Percentiles rank a stretch among this genome's conserved stretches.
phyloP scores from a whole-genome alignment of 2,888 invertebrate species.

The Protonemura montana region DNA sequence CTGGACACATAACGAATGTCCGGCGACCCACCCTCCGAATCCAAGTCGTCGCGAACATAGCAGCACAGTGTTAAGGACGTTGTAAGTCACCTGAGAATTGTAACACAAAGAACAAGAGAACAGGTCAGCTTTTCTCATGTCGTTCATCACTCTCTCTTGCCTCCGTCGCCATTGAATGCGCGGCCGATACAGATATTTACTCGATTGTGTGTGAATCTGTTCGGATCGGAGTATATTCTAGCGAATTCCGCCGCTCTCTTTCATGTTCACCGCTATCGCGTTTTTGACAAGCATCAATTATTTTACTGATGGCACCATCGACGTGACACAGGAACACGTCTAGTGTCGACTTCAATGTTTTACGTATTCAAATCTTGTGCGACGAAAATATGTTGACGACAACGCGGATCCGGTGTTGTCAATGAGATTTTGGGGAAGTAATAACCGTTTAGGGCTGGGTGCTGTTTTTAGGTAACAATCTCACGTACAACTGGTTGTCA shows the following conservation, averaged over 20 bases:
- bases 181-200: not conserved
- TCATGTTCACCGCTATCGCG: conserved; percentile 9
- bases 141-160: conserved; percentile 15
- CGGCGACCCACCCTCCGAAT: not conserved
- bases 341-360: not conserved
- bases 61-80: conserved; percentile 27
- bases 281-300: not conserved
- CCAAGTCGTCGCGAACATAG: not conserved
- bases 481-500: no score
- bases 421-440: not conserved
- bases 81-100: conserved; percentile 37
- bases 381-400: not conserved
- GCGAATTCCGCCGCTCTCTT: conserved; percentile 7
- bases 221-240: not conserved
- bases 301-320: not conserved
- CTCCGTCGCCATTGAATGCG: not conserved
- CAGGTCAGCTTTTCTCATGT: not conserved
- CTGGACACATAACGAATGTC: conserved; percentile 24
- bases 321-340: not conserved
- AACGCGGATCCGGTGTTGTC: not conserved
- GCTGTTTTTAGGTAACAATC: no score
- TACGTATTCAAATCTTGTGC: conserved; percentile 4
- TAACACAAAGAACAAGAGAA: conserved; percentile 33
- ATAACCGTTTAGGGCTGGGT: not conserved
- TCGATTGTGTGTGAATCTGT: conserved; percentile 8